phyloP scores from a whole-genome alignment of 2,797 vertebrate genomes.

The Acanthurus leucopareius region DNA sequence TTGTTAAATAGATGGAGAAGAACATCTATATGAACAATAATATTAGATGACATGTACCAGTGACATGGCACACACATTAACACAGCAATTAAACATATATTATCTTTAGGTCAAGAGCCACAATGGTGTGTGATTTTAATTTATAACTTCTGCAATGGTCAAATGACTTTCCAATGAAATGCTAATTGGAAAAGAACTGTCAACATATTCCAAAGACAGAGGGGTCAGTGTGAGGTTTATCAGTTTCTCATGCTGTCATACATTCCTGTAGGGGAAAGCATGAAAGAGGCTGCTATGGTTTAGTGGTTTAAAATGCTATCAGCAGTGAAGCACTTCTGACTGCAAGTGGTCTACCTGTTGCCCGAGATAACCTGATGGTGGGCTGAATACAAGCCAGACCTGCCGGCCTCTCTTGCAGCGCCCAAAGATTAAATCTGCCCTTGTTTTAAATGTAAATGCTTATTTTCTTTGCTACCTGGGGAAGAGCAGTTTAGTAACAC shows the following conservation, averaged over 20 bases:
- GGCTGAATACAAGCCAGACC: slow-evolving; percentile 27
- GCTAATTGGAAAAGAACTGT: slow-evolving; percentile 9
- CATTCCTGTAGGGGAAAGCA: slow-evolving; percentile 38
- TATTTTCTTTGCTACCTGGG: slow-evolving; percentile 4
- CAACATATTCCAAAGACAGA: slow-evolving; percentile 10
- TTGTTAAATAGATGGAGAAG: neutral
- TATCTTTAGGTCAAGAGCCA: neutral
- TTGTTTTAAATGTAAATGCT: no score
- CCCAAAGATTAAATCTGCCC: slow-evolving; percentile 22
- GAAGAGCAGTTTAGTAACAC: slow-evolving; percentile 18
- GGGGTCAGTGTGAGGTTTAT: slow-evolving; percentile 23
- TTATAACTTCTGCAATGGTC: neutral
- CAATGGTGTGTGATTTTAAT: slow-evolving; percentile 3
- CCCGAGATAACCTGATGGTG: slow-evolving; percentile 44
- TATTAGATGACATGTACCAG: slow-evolving; percentile 9
- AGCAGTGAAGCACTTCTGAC: slow-evolving; percentile 34
- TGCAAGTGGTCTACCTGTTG: slow-evolving; percentile 37
- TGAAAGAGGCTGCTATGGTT: slow-evolving; percentile 39
- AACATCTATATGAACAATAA: neutral
- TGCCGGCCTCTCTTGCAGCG: slow-evolving; percentile 17
- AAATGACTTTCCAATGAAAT: neutral
- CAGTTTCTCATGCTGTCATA: slow-evolving; percentile 25
- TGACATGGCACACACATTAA: neutral
- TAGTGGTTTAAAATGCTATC: slow-evolving; percentile 47
- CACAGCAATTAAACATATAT: neutral